These are phyloP conservation scores for Cryptocheilus praepositus DNA, from an alignment of 2,888 invertebrate genomes.

Conservation along the genomic window DNA sequence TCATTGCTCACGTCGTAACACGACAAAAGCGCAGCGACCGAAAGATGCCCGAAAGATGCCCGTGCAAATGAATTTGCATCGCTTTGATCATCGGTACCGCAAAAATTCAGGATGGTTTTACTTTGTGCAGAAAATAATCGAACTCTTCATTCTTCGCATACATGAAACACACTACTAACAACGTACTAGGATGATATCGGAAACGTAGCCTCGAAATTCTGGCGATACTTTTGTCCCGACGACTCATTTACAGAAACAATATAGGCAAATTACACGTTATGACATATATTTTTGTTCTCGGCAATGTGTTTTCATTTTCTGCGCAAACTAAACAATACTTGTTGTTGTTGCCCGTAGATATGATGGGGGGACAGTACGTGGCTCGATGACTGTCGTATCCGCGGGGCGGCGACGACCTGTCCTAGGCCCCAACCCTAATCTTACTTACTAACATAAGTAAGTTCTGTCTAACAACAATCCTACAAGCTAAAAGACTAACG, in stretches of 20 bases:
- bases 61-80: too few relatives aligned
- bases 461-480: constrained; percentile 74
- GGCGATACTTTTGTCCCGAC: too few relatives aligned
- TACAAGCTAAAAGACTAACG: constrained; percentile 67
- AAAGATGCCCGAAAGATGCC: too few relatives aligned
- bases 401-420: constrained; percentile 78
- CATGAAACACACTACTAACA: too few relatives aligned
- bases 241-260: neutral
- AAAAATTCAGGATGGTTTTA: constrained; percentile 67
- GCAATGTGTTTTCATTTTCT: constrained; percentile 66
- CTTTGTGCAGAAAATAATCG: constrained; percentile 74
- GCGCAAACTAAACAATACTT: constrained; percentile 74
- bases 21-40: too few relatives aligned
- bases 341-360: constrained; percentile 77
- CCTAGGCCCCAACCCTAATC: constrained; percentile 75
- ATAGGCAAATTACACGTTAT: neutral
- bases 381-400: constrained; percentile 81
- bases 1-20: too few relatives aligned
- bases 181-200: too few relatives aligned
- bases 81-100: constrained; percentile 47
- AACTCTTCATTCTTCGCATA: constrained; percentile 15
- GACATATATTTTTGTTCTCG: constrained; percentile 16
- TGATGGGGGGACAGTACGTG: constrained; percentile 78
- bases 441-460: constrained; percentile 76
- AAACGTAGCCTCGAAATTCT: too few relatives aligned